Percentiles rank a stretch among this genome's conserved stretches.
These are phyloP conservation scores for Carcinoscorpius rotundicauda DNA, from an alignment of 1,140 invertebrate species.

Conservation along the genomic window DNA sequence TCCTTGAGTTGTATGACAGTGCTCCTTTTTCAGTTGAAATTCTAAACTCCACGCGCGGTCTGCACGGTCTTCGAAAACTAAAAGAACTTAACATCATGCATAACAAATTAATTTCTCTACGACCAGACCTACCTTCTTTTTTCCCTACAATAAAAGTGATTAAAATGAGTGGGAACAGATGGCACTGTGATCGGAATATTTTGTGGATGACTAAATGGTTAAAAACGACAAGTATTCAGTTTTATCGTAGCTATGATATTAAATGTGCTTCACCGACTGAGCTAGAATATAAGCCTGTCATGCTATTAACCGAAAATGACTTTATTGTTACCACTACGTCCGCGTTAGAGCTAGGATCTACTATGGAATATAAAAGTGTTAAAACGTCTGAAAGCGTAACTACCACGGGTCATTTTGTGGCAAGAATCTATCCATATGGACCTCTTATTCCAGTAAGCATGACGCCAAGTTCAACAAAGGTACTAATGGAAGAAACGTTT, in stretches of 20 bases:
- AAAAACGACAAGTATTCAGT: slow-evolving; percentile 23
- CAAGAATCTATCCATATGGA: too few relatives aligned
- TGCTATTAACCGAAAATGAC: slow-evolving; percentile 24
- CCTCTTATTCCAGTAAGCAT: too few relatives aligned
- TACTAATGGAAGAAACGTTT: too few relatives aligned
- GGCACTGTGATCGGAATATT: slow-evolving; percentile 33
- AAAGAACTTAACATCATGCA: slow-evolving; percentile 55
- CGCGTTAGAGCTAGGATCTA: too few relatives aligned
- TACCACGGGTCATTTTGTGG: too few relatives aligned
- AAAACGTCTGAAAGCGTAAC: too few relatives aligned
- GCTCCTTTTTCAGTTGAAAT: slow-evolving; percentile 52
- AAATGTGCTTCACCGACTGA: slow-evolving; percentile 25
- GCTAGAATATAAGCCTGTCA: slow-evolving; percentile 26
- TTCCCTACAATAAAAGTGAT: slow-evolving; percentile 47
- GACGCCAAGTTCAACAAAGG: too few relatives aligned
- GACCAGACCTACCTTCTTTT: slow-evolving; percentile 51
- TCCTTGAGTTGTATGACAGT: slow-evolving; percentile 58
- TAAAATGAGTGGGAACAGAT: slow-evolving; percentile 36
- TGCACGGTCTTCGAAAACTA: slow-evolving; percentile 44
- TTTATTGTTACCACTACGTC: too few relatives aligned
- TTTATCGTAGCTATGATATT: slow-evolving; percentile 28
- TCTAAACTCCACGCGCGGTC: slow-evolving; percentile 44
- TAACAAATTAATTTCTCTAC: slow-evolving; percentile 46
- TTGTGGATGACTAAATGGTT: slow-evolving; percentile 36
- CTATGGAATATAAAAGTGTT: too few relatives aligned